phyloP scores from a whole-genome alignment of 2,797 vertebrate genomes.

The Dicrostonyx torquatus region DNA sequence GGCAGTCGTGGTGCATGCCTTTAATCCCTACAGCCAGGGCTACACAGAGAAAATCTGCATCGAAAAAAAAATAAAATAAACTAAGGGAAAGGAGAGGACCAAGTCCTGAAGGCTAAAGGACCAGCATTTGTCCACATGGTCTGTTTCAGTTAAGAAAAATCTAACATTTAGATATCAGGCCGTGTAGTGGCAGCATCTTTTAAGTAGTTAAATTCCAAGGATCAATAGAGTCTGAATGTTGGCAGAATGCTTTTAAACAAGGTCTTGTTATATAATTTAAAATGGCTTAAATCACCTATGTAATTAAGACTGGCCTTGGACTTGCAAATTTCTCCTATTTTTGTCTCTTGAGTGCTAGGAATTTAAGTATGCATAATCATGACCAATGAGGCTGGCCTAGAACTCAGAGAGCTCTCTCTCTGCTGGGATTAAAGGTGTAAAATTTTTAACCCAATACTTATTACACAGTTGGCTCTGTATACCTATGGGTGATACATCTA shows the following conservation, averaged over 20 bases:
- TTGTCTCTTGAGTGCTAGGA: not conserved
- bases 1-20: not conserved
- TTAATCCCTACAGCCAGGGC: not conserved
- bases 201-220: not conserved
- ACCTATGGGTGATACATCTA: not conserved
- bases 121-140: not conserved
- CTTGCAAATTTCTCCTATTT: not conserved
- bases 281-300: not conserved
- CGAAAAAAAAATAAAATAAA: not conserved
- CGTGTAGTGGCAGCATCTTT: not conserved
- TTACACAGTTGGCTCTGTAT: not conserved
- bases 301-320: not conserved
- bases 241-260: not conserved
- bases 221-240: not conserved
- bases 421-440: not conserved
- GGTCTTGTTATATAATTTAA: not conserved
- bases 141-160: conserved; percentile 24
- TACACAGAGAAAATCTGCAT: not conserved
- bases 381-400: not conserved
- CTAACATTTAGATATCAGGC: not conserved
- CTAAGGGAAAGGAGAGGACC: not conserved
- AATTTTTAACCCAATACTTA: conserved; percentile 25
- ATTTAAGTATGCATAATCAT: not conserved
- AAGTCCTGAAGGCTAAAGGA: conserved; percentile 38
- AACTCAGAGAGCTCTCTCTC: not conserved